A percentile compares a stretch with the other conserved stretches of the same genome.
These are phyloP conservation scores for Stenopsyche tienmushanensis DNA, from an alignment of 1,140 invertebrate species.

Conservation along the genomic window DNA sequence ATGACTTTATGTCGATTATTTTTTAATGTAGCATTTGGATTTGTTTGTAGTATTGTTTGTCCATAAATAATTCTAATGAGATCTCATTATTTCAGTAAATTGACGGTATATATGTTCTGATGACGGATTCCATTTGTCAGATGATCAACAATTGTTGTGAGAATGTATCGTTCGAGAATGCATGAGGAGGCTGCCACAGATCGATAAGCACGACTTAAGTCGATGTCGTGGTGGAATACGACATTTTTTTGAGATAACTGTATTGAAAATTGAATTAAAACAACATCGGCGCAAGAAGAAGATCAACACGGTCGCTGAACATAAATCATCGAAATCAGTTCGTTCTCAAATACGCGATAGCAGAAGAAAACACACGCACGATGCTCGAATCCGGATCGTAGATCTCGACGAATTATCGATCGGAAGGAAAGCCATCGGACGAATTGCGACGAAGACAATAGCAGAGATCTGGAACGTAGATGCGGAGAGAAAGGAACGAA, in stretches of 20 bases:
- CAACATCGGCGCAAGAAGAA: neutral
- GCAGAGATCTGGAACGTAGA: neutral
- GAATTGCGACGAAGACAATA: neutral
- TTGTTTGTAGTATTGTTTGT: too few species aligned
- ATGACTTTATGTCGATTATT: too few species aligned
- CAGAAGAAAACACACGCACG: neutral
- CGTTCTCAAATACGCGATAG: neutral
- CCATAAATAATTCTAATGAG: neutral
- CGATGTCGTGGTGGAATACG: neutral
- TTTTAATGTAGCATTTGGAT: too few species aligned
- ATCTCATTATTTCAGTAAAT: neutral
- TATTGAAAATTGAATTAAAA: neutral
- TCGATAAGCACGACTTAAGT: slow-evolving; percentile 7
- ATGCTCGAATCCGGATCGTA: neutral
- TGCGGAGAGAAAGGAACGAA: neutral
- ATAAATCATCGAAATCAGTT: slow-evolving; percentile 12
- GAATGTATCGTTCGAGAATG: neutral
- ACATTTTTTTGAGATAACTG: slow-evolving; percentile 20
- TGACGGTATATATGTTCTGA: neutral
- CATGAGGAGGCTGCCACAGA: neutral
- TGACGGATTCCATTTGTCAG: neutral
- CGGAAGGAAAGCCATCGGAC: neutral
- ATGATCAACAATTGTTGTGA: neutral
- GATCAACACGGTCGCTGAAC: slow-evolving; percentile 10
- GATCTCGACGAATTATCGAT: neutral